Evolutionary conservation across 2,888 invertebrate species (phyloP).

Genomic region (Lathronympha strigana): DNA sequence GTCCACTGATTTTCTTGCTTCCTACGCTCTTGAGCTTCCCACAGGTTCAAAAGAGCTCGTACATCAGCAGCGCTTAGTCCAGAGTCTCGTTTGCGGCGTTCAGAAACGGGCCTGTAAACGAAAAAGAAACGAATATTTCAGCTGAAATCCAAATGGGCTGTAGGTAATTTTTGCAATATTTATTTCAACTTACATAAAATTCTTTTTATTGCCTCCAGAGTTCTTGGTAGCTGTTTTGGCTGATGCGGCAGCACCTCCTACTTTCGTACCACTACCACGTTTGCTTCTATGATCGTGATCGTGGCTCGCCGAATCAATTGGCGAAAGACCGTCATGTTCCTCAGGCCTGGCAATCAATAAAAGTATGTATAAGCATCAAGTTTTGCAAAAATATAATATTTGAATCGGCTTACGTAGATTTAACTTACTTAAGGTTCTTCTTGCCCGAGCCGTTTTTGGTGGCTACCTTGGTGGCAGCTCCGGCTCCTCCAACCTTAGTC

Average conservation of each 20-base stretch:
- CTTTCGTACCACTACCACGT: constrained; percentile 66
- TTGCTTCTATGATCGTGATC: constrained; percentile 36
- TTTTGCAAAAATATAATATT: neutral
- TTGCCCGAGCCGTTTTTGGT: constrained; percentile 77
- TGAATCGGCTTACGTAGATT: constrained; percentile 7
- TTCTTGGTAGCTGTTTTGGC: constrained; percentile 78
- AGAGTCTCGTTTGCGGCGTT: constrained; percentile 85
- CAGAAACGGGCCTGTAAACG: constrained; percentile 67
- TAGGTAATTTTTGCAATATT: neutral
- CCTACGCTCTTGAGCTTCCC: constrained; percentile 85
- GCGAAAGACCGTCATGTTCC: constrained; percentile 58
- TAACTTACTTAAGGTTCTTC: constrained; percentile 75
- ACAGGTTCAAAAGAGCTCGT: constrained; percentile 83
- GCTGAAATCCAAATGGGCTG: neutral
- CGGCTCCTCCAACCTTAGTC: constrained; percentile 77
- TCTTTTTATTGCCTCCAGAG: constrained; percentile 77
- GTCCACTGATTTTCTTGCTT: constrained; percentile 74
- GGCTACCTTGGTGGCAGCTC: constrained; percentile 78
- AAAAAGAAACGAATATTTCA: constrained; percentile 41
- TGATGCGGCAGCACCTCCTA: constrained; percentile 76
- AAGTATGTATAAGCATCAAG: neutral
- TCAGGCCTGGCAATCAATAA: constrained; percentile 58
- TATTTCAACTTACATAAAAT: constrained; percentile 65
- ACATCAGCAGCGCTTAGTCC: constrained; percentile 86
- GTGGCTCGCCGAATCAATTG: constrained; percentile 26